phyloP scores from a whole-genome alignment of 2,113 vertebrate species.

The Porphyrio hochstetteri region DNA sequence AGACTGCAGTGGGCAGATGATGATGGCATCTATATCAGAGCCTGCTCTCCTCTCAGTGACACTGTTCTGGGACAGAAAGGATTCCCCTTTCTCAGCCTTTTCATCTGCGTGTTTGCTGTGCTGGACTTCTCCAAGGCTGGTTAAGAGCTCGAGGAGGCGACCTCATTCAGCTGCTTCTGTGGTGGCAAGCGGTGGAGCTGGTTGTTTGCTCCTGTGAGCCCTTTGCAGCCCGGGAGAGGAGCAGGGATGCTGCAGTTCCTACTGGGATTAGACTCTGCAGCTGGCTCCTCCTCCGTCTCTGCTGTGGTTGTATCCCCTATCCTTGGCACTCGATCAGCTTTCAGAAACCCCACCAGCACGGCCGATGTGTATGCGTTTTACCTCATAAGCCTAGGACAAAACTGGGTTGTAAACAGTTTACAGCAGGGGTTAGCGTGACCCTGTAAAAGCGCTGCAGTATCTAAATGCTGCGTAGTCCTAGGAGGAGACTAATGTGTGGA shows the following conservation, averaged over 20 bases:
- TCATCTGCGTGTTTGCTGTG: not conserved
- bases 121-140: not conserved
- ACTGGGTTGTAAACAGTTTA: constrained; percentile 38
- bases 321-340: constrained; percentile 1
- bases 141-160: not conserved
- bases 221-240: constrained; percentile 34
- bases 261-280: constrained; percentile 47
- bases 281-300: constrained; percentile 57
- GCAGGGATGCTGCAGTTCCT: constrained; percentile 55
- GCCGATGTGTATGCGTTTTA: not conserved
- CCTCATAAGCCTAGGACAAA: constrained; percentile 6
- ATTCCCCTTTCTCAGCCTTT: not conserved
- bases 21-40: not conserved
- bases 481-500: constrained; percentile 40
- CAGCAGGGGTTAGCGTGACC: constrained; percentile 41
- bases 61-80: constrained; percentile 6
- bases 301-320: constrained; percentile 38
- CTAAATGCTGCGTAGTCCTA: constrained; percentile 43
- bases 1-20: constrained; percentile 14
- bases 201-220: constrained; percentile 31
- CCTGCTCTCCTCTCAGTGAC: not conserved
- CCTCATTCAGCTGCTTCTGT: not conserved
- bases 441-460: constrained; percentile 20
- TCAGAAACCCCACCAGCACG: not conserved
- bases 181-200: not conserved